Evolutionary conservation across 2,113 vertebrate genomes (phyloP), one percentile per base, ranked within the genome.

Genomic region (Stegostoma tigrinum): DNA sequence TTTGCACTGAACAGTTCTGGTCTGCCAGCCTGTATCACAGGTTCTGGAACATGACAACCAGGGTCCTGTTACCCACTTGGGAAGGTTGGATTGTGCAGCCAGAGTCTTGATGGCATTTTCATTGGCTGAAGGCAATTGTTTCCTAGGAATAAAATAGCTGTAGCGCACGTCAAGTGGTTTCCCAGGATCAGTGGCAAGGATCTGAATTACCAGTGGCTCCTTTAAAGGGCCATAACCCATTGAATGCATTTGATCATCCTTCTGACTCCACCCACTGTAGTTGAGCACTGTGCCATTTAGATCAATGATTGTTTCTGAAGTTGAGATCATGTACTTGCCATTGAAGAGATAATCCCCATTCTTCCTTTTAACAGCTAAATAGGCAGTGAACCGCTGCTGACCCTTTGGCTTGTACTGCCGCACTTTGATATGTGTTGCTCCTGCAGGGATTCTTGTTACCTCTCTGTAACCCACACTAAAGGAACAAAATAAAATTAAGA

Each of bases 261-360:
- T 97, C 95, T 99, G 99, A 96, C 98, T 99, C 99, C 99, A 99
- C 30, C 99, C 99, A 0, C 98, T 99, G 97, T 99, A 99, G 98
- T 99, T 99, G 96, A 99, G 98, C 96, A 99, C 98, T 0, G 98
- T 98, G 55, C 99, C 98, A 0, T 98, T 99, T 97, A 99, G 97
- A 10, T 98, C 98, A 68, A 99, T 98, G 97, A 99, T 98, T 0
- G 98, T 99, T 97, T 99, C 99, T 0, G 99, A 99, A 78, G 99
- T 99, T 97, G 99, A 99, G 97, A 99, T 99, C 98, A 99, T 99
- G 75, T 99, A 99, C 96, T 99, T 99, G 1, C 99, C 99, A 0
- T 99, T 99, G 38, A 99, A 97, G 96, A 99, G 98, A 97, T 99
- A 99, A 93, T 99, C 98, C 75, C 98, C 97, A 0, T 96, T 98